These are phyloP conservation scores for Etheostoma cragini DNA, from an alignment of 2,113 vertebrate species.

Conservation along the genomic window DNA sequence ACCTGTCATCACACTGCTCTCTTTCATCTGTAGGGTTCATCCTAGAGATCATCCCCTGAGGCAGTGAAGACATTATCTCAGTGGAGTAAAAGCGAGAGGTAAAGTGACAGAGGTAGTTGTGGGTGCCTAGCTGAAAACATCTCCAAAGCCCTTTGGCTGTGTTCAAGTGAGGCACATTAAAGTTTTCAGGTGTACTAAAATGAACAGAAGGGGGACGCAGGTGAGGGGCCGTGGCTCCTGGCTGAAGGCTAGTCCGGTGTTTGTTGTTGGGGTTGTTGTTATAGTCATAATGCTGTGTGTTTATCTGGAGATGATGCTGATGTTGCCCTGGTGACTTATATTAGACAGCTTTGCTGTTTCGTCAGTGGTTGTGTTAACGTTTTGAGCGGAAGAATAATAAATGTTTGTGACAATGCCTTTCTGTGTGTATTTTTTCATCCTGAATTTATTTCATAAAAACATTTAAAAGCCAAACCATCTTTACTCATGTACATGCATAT, in stretches of 20 bases:
- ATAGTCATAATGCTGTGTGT: constrained; percentile 75
- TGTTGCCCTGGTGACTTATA: constrained; percentile 73
- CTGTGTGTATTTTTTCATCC: constrained; percentile 29
- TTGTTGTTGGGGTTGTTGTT: constrained; percentile 67
- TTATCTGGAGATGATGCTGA: constrained; percentile 79
- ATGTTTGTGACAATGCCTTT: constrained; percentile 28
- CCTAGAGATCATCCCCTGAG: constrained; percentile 61
- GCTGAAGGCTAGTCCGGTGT: constrained; percentile 63
- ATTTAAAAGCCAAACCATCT: constrained; percentile 12
- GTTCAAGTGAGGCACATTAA: constrained; percentile 34
- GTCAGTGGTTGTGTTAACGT: constrained; percentile 29
- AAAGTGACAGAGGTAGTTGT: constrained; percentile 65
- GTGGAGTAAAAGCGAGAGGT: constrained; percentile 61
- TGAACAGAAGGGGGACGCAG: constrained; percentile 71
- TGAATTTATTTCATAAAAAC: constrained; percentile 10
- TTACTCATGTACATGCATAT: neutral
- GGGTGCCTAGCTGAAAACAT: constrained; percentile 52
- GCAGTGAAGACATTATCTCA: constrained; percentile 68
- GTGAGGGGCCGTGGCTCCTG: constrained; percentile 50
- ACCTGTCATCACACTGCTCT: constrained; percentile 66
- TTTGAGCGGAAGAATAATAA: constrained; percentile 46
- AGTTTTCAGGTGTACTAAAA: constrained; percentile 58
- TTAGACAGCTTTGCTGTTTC: constrained; percentile 5
- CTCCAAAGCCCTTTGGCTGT: constrained; percentile 34
- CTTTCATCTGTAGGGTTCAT: constrained; percentile 67